Evolutionary conservation across 2,888 invertebrate species (phyloP), one percentile per base, ranked within the genome.

Genomic region (Sepioteuthis lessoniana): DNA sequence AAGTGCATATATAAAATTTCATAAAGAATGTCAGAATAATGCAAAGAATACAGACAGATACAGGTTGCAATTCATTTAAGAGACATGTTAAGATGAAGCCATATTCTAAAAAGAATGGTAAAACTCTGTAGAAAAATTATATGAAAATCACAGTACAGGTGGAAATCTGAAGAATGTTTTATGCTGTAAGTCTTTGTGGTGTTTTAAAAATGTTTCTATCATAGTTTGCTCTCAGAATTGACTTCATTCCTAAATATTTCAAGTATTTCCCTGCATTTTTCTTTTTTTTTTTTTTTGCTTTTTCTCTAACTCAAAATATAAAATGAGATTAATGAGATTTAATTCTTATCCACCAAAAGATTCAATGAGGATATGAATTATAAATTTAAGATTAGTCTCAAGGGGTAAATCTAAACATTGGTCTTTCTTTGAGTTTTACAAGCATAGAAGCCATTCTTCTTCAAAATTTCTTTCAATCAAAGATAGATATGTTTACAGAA

Each of bases 21-120:
- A 60, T 60, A 76, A 76, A 76, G 76, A n/a, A 76, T 31, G 31
- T 31, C 76, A 76, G 8, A 31, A 19, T 31, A n/a, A n/a, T 10
- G 76, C 76, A 76, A 76, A 13, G 76, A n/a, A 76, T 50, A 50
- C n/a, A 76, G 76, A 76, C 55, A 76, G n/a, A 31, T 31, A 60
- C 31, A 60, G 76, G 76, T 76, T n/a, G 13, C 31, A 76, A 76
- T 76, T 76, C 76, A n/a, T 76, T 76, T 76, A 76, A 76, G n/a
- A 76, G 76, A 76, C 76, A n/a, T 76, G n/a, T 76, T 76, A n/a
- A 76, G 76, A 76, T 31, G 76, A 76, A 76, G 76, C 76, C 76
- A 76, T 76, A 76, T 76, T 76, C n/a, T n/a, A n/a, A 76, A 1
- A n/a, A 31, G n/a, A n/a, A n/a, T n/a, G n/a, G 76, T 76, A 31